Conservation (phyloP, 2,113 vertebrate genomes). For the Anolis sagrei region DNA sequence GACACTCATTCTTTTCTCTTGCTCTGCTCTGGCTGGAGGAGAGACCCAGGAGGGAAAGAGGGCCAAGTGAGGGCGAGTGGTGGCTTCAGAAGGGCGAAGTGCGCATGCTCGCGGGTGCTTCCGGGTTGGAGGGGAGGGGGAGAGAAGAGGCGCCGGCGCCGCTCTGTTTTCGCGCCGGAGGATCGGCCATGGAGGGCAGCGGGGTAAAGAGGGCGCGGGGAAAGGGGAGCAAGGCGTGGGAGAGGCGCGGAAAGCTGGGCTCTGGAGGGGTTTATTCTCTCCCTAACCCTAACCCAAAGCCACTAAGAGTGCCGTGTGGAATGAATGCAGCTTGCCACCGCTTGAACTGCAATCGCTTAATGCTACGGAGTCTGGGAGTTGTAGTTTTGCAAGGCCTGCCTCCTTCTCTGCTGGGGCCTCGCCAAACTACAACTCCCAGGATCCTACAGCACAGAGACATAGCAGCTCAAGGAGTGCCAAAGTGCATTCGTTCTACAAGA, state of each 20-base stretch:
- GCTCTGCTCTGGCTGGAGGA: too few relatives aligned
- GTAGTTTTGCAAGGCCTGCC: neutral
- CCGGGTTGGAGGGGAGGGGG: neutral
- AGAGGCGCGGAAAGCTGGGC: neutral
- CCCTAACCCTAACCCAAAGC: neutral
- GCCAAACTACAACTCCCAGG: neutral
- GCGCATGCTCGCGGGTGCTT: neutral
- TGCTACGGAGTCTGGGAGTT: too few relatives aligned
- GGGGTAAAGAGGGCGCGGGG: neutral
- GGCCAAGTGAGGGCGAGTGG: neutral
- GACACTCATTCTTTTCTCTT: too few relatives aligned
- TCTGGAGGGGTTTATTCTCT: neutral
- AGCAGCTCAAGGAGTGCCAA: neutral
- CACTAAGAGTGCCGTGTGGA: too few relatives aligned
- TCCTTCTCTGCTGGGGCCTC: too few relatives aligned
- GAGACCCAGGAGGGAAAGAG: too few relatives aligned
- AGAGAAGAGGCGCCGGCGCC: rapidly evolving
- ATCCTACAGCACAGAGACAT: too few relatives aligned
- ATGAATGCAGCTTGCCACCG: too few relatives aligned
- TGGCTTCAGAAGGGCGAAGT: neutral
- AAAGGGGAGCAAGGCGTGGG: neutral
- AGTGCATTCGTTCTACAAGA: neutral
- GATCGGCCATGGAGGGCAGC: neutral
- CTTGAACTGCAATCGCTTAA: too few relatives aligned
- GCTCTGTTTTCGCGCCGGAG: rapidly evolving